These are phyloP conservation scores for Archocentrus centrarchus DNA, from an alignment of 2,113 vertebrate genomes.

Conservation along the genomic window DNA sequence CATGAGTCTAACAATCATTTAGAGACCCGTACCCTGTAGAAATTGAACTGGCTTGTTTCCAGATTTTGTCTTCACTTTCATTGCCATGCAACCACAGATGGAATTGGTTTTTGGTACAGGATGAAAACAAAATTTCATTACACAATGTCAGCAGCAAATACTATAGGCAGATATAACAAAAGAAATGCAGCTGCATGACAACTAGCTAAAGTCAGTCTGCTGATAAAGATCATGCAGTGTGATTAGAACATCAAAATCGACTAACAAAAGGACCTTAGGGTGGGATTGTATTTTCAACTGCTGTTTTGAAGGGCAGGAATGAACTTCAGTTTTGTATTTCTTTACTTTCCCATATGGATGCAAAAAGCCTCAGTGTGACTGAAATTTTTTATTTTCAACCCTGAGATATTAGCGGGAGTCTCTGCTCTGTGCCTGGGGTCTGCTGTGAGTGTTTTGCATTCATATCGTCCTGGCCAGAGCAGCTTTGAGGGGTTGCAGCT, in stretches of 20 bases:
- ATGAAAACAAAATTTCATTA: background rate
- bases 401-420: background rate
- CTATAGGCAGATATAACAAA: conserved; percentile 1
- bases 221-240: background rate
- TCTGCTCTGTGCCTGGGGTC: background rate
- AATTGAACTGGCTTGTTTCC: background rate
- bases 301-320: background rate
- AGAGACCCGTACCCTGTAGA: background rate
- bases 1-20: conserved; percentile 8
- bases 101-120: background rate
- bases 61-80: background rate
- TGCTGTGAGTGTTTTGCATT: conserved; percentile 32
- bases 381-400: conserved; percentile 5
- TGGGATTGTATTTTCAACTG: background rate
- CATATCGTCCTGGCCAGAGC: conserved; percentile 14
- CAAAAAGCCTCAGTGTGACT: background rate
- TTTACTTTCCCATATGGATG: background rate
- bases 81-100: background rate
- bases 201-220: background rate
- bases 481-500: conserved; percentile 38
- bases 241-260: background rate
- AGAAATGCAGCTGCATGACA: background rate
- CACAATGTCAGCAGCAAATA: background rate
- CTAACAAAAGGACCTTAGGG: background rate
- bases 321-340: background rate